Conservation (phyloP, 2,888 invertebrate species). For the Nesidiocoris tenuis region DNA sequence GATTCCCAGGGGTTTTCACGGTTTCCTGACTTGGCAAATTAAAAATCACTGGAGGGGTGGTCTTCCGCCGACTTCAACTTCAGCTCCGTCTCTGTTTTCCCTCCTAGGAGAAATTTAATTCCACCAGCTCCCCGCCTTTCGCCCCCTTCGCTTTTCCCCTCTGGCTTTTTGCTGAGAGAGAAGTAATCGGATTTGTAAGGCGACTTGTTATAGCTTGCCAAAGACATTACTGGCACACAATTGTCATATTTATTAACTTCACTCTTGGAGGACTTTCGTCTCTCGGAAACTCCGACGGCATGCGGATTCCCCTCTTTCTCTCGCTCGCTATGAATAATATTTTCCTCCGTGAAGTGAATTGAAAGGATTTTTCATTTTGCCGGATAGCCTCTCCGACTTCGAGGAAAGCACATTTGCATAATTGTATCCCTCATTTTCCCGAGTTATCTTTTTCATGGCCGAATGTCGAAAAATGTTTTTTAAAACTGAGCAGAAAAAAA, state of each 20-base stretch:
- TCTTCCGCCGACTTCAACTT: neutral
- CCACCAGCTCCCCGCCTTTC: neutral
- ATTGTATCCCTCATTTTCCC: slow-evolving; percentile 31
- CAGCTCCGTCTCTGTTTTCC: neutral
- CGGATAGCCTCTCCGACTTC: slow-evolving; percentile 6
- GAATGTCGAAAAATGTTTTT: slow-evolving; percentile 11
- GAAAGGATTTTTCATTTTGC: slow-evolving; percentile 13
- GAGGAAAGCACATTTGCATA: slow-evolving; percentile 27
- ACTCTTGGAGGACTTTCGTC: slow-evolving; percentile 6
- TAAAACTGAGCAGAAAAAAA: neutral
- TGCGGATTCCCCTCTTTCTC: slow-evolving; percentile 2
- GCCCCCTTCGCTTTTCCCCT: slow-evolving; percentile 16
- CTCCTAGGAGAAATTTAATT: slow-evolving; percentile 27
- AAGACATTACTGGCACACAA: slow-evolving; percentile 33
- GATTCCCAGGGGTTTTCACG: slow-evolving; percentile 33
- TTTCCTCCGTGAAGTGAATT: slow-evolving; percentile 34
- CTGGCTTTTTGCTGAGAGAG: slow-evolving; percentile 13
- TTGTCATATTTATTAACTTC: slow-evolving; percentile 45
- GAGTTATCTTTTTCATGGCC: neutral
- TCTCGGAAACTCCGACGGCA: neutral
- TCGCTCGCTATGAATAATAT: slow-evolving; percentile 30
- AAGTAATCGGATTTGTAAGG: slow-evolving; percentile 44
- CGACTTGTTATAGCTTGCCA: slow-evolving; percentile 29
- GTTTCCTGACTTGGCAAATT: slow-evolving; percentile 43
- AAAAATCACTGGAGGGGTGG: slow-evolving; percentile 40